Conservation (phyloP, 1,140 invertebrate species). For the Micrasema longulum region DNA sequence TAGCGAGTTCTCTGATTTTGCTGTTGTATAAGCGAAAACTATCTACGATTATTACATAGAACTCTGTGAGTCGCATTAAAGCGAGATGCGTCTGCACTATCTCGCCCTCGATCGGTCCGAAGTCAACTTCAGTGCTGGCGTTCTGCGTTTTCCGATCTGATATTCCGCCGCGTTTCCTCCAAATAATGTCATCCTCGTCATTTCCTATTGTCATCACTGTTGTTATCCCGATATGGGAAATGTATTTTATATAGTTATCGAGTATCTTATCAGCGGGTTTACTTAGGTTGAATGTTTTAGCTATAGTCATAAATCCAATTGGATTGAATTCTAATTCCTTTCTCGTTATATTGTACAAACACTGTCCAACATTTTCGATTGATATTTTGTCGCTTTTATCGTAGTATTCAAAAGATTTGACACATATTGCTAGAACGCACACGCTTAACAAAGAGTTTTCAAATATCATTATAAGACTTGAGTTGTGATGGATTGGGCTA, state of each 20-base stretch:
- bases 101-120: constrained; percentile 39
- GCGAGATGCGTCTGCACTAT: constrained; percentile 50
- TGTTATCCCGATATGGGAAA: constrained; percentile 10
- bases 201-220: constrained; percentile 47
- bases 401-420: not conserved
- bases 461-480: not conserved
- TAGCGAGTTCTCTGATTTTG: constrained; percentile 48
- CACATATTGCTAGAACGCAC: not conserved
- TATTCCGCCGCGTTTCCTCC: not conserved
- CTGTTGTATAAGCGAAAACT: constrained; percentile 50
- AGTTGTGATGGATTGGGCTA: no score
- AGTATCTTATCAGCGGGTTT: constrained; percentile 35
- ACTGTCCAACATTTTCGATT: constrained; percentile 31
- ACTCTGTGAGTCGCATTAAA: constrained; percentile 47
- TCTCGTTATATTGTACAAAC: constrained; percentile 33
- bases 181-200: constrained; percentile 38
- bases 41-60: constrained; percentile 49
- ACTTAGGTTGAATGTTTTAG: constrained; percentile 42
- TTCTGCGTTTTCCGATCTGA: not conserved
- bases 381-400: not conserved
- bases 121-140: constrained; percentile 38
- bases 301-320: constrained; percentile 41
- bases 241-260: constrained; percentile 29
- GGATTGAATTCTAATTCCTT: constrained; percentile 43
- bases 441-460: not conserved